Percentiles rank a stretch among this genome's conserved stretches.
Conservation (phyloP, 2,113 vertebrate genomes). For the Hucho hucho region DNA sequence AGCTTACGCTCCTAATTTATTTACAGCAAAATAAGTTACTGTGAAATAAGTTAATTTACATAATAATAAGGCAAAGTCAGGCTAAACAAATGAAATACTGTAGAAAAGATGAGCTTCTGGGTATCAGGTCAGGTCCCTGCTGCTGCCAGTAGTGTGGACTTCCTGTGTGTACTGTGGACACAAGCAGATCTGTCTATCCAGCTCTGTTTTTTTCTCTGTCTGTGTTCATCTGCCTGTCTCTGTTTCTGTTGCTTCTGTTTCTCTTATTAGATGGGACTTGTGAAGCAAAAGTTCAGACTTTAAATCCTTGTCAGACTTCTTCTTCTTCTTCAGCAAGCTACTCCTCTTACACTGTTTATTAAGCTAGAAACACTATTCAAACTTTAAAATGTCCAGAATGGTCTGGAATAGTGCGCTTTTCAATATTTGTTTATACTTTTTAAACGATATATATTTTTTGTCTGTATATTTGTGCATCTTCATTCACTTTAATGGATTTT, state of each 20-base stretch:
- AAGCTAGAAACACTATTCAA: no score
- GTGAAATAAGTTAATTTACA: constrained; percentile 47
- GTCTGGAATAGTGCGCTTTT: no score
- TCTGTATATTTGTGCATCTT: no score
- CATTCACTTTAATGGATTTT: no score
- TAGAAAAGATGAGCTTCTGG: neutral
- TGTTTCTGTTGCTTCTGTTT: neutral
- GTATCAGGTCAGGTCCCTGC: no score
- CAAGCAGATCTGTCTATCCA: neutral
- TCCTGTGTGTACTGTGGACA: neutral
- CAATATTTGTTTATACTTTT: no score
- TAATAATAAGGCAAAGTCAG: constrained; percentile 45
- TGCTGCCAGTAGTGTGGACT: neutral
- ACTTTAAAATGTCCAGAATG: no score
- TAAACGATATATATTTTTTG: no score
- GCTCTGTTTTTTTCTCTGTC: neutral
- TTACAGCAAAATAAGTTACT: constrained; percentile 41
- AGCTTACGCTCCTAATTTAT: constrained; percentile 47
- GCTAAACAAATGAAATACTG: neutral
- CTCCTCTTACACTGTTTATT: no score
- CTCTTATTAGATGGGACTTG: neutral
- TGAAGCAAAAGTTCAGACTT: no score
- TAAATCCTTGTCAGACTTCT: no score
- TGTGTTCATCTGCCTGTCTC: neutral
- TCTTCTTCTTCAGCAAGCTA: no score